phyloP scores from a whole-genome alignment of 2,113 vertebrate species.

The Cephalopholis sonnerati region DNA sequence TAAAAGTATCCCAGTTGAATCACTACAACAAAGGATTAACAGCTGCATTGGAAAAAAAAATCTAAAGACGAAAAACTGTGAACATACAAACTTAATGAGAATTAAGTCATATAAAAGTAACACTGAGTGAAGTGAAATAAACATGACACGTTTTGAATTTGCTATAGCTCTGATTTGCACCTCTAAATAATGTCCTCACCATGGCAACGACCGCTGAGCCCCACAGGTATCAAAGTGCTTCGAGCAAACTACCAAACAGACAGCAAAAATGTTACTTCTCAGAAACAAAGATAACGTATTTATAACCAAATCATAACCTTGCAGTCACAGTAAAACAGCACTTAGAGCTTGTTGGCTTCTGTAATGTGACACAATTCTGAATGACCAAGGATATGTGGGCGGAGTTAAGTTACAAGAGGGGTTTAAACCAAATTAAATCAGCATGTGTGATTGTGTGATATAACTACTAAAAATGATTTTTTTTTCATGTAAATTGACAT shows the following conservation, averaged over 20 bases:
- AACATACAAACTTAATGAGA: background rate
- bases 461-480: too few relatives aligned
- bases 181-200: background rate
- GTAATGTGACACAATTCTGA: background rate
- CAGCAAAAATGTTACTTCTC: background rate
- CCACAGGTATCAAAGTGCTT: background rate
- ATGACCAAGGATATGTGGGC: too few relatives aligned
- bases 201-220: background rate
- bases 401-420: too few relatives aligned
- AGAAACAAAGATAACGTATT: background rate
- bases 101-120: too few relatives aligned
- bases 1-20: background rate
- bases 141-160: background rate
- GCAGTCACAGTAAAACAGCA: background rate
- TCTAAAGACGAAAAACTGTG: background rate
- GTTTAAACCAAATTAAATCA: too few relatives aligned
- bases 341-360: background rate
- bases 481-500: background rate
- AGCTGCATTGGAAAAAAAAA: background rate
- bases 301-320: background rate
- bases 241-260: background rate
- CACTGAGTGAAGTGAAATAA: background rate
- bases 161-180: background rate
- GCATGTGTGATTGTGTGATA: background rate
- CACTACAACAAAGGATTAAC: background rate